Evolutionary conservation across 2,113 vertebrate genomes (phyloP).

Genomic region (Pogonocichla stellata): DNA sequence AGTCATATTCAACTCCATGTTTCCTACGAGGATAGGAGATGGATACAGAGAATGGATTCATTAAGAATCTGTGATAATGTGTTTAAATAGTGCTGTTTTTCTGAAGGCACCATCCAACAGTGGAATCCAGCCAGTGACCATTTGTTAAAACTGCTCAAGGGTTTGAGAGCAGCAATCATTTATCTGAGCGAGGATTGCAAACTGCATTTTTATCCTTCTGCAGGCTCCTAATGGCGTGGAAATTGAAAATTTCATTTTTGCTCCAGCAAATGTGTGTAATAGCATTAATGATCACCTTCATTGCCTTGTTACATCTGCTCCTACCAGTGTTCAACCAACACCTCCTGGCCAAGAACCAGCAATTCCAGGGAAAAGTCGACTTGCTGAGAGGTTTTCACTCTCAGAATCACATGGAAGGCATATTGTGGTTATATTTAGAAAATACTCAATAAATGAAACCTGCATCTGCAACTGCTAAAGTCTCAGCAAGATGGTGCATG

Average conservation of each 20-base stretch:
- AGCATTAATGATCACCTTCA: constrained; percentile 26
- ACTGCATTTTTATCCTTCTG: constrained; percentile 27
- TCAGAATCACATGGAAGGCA: not conserved
- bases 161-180: constrained; percentile 39
- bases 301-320: not conserved
- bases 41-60: not conserved
- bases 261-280: not conserved
- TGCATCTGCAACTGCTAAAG: not conserved
- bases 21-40: not conserved
- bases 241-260: constrained; percentile 41
- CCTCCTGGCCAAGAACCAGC: not conserved
- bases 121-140: not conserved
- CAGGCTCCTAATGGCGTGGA: constrained; percentile 29
- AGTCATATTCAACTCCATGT: not conserved
- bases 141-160: constrained; percentile 35
- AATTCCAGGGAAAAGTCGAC: not conserved
- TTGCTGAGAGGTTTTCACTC: not conserved
- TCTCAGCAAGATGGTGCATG: not conserved
- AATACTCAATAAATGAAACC: not conserved
- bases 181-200: constrained; percentile 4
- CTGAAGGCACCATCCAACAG: not conserved
- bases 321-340: not conserved
- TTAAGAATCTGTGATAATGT: constrained; percentile 1
- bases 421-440: not conserved
- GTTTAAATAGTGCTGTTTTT: not conserved